Percentiles rank a stretch among this genome's conserved stretches.
These are phyloP conservation scores for Mnemiopsis leidyi DNA, from an alignment of 37 sponge, comb jelly and placozoan species.

Conservation along the genomic window DNA sequence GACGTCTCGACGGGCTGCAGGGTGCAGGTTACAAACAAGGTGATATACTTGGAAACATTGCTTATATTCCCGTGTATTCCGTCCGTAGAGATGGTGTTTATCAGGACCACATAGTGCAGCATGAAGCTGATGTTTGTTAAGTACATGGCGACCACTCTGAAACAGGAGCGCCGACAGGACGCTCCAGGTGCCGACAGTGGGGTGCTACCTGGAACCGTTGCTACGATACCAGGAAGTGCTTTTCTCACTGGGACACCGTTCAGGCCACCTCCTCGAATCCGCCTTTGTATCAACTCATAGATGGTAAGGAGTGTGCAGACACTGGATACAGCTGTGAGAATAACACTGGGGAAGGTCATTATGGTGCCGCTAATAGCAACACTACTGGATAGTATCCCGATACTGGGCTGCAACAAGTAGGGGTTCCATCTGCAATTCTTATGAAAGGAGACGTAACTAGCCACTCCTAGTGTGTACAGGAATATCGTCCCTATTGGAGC, in stretches of 20 bases:
- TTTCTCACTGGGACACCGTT: background rate
- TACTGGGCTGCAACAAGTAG: background rate
- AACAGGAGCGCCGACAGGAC: background rate
- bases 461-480: background rate
- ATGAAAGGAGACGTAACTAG: background rate
- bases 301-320: background rate
- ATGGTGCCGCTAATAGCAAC: background rate
- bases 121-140: background rate
- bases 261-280: background rate
- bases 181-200: background rate
- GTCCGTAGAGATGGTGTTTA: background rate
- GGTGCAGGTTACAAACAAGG: background rate
- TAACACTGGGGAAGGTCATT: background rate
- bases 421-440: background rate
- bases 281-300: background rate
- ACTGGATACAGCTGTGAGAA: background rate
- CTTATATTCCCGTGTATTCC: background rate
- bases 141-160: background rate
- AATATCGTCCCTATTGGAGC: background rate
- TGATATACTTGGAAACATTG: background rate
- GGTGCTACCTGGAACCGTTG: background rate
- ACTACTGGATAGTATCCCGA: background rate
- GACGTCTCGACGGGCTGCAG: background rate
- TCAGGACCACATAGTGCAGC: background rate
- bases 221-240: background rate